Percentiles rank a stretch among this genome's conserved stretches.
These are phyloP conservation scores for Fistularia commersonii DNA, from an alignment of 2,797 vertebrate species.

Conservation along the genomic window DNA sequence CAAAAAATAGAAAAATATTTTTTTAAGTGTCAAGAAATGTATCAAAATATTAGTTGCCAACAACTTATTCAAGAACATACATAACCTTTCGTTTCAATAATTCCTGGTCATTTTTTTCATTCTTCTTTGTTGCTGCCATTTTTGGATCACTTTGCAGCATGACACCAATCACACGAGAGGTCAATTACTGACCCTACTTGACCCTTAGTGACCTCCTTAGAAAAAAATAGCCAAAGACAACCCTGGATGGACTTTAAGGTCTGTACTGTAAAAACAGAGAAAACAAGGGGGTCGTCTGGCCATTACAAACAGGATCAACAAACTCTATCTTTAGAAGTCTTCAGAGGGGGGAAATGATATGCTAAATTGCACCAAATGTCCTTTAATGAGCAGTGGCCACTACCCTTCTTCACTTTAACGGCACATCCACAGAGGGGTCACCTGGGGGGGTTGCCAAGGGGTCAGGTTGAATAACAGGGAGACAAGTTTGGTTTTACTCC, in stretches of 20 bases:
- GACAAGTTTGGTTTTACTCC: constrained; percentile 38
- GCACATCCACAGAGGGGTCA: constrained; percentile 26
- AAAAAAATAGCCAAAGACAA: constrained; percentile 41
- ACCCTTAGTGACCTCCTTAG: constrained; percentile 44
- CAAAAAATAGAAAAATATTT: no score
- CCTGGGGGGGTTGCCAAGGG: constrained; percentile 41
- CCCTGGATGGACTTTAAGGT: constrained; percentile 55
- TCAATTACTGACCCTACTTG: not conserved
- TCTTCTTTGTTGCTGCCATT: not conserved
- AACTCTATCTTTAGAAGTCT: constrained; percentile 84
- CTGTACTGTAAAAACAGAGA: constrained; percentile 61
- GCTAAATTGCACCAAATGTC: constrained; percentile 80
- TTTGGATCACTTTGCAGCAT: no score
- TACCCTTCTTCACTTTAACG: constrained; percentile 57
- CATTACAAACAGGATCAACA: constrained; percentile 60
- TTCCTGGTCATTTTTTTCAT: not conserved
- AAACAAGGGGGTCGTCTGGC: not conserved
- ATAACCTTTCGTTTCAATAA: no score
- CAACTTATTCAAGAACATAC: no score
- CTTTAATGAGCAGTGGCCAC: constrained; percentile 76
- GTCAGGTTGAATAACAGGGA: constrained; percentile 71
- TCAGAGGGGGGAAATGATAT: constrained; percentile 72
- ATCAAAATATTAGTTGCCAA: no score
- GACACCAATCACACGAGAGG: no score
- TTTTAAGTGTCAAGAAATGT: no score